Percentiles rank a stretch among this genome's conserved stretches.
Evolutionary conservation across 2,888 invertebrate species (phyloP).

Genomic region (Platypus cylindrus): DNA sequence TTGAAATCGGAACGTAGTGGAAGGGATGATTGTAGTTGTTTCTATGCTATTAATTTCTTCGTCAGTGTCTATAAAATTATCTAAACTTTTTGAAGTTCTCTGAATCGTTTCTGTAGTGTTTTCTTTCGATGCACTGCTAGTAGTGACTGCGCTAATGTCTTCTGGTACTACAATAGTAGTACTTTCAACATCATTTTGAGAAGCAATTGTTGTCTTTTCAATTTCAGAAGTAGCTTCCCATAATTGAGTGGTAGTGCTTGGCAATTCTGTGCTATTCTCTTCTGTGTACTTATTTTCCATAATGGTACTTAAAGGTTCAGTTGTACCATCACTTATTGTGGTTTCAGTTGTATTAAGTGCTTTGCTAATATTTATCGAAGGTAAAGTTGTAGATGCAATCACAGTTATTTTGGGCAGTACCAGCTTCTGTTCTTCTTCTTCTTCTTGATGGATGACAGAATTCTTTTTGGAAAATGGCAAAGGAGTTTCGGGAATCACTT

Average conservation of each 20-base stretch:
- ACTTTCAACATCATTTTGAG: slow-evolving; percentile 14
- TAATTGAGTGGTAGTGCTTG: slow-evolving; percentile 18
- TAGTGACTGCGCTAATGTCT: slow-evolving; percentile 7
- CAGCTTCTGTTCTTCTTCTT: too few relatives aligned
- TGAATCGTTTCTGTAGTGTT: slow-evolving; percentile 8
- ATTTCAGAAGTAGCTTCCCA: slow-evolving; percentile 4
- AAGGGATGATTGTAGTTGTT: slow-evolving; percentile 11
- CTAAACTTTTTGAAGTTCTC: slow-evolving; percentile 8
- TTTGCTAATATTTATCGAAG: background rate
- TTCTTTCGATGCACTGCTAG: background rate
- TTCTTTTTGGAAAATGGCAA: too few relatives aligned
- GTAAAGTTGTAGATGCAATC: too few relatives aligned
- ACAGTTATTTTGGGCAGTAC: too few relatives aligned
- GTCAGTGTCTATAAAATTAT: slow-evolving; percentile 7
- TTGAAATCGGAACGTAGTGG: slow-evolving; percentile 14
- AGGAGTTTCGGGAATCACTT: slow-evolving; percentile 19
- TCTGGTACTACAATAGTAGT: too few relatives aligned
- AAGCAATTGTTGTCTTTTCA: slow-evolving; percentile 10
- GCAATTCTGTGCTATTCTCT: slow-evolving; percentile 20
- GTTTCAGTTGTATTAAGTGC: slow-evolving; percentile 5
- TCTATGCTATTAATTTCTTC: slow-evolving; percentile 6
- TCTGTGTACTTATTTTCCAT: too few relatives aligned
- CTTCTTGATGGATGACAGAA: too few relatives aligned
- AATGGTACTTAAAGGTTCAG: too few relatives aligned
- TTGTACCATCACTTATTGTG: too few relatives aligned